Conservation (phyloP, 2,113 vertebrate species). For the Chionodraco myersi region DNA sequence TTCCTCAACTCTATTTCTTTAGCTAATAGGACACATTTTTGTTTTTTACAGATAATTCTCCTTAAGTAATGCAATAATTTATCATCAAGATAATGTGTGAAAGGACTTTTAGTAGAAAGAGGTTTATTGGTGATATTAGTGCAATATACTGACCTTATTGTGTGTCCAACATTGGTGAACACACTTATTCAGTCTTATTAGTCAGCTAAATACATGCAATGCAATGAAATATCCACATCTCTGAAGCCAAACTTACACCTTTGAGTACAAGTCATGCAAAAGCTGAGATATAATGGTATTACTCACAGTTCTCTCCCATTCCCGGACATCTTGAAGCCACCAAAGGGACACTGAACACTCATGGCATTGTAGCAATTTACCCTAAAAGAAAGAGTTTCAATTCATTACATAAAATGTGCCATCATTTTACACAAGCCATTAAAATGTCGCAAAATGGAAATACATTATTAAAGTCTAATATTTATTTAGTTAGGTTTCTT, state of each 20-base stretch:
- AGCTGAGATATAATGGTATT: conserved; percentile 24
- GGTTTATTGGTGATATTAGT: too few relatives aligned
- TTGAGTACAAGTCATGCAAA: not conserved
- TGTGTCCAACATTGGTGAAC: not conserved
- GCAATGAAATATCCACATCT: not conserved
- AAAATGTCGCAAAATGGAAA: not conserved
- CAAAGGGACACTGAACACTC: conserved; percentile 87
- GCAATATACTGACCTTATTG: not conserved
- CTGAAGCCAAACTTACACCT: not conserved
- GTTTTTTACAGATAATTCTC: not conserved
- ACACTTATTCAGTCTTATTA: not conserved
- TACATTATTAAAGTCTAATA: not conserved
- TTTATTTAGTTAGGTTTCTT: not conserved
- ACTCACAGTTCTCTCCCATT: conserved; percentile 93
- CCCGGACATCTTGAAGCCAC: conserved; percentile 95
- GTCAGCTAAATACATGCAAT: not conserved
- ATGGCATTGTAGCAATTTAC: conserved; percentile 89
- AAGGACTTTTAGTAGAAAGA: too few relatives aligned
- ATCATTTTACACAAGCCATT: not conserved
- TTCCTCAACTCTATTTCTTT: too few relatives aligned
- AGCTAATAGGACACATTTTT: not conserved
- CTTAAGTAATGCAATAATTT: not conserved
- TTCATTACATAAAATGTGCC: not conserved
- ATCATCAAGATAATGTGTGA: not conserved
- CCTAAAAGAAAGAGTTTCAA: conserved; percentile 74